These are phyloP conservation scores for Cheirogaleus major DNA, from an alignment of 2,797 vertebrate species.

Conservation along the genomic window DNA sequence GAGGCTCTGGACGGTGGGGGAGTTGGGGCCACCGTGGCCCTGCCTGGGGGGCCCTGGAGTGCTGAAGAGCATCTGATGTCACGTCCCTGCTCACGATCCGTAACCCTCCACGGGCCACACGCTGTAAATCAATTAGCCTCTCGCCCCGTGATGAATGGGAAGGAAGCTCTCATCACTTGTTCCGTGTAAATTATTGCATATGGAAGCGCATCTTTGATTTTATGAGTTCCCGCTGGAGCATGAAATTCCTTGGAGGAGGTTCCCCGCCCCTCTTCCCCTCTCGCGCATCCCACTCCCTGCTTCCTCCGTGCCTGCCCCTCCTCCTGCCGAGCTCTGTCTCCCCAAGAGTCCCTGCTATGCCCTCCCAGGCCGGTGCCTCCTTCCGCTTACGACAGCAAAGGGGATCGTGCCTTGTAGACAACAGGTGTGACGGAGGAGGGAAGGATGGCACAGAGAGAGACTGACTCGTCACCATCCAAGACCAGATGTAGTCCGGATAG, in stretches of 20 bases:
- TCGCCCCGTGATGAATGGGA: constrained; percentile 11
- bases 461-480: accelerated
- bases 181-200: constrained; percentile 49
- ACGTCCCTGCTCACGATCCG: accelerated
- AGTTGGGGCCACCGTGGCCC: background rate
- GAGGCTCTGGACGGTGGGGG: background rate
- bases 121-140: background rate
- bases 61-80: background rate
- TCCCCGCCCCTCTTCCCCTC: background rate
- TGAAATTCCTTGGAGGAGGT: constrained; percentile 19
- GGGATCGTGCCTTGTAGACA: background rate
- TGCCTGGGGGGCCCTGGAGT: background rate
- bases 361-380: background rate
- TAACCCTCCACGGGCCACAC: background rate
- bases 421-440: background rate
- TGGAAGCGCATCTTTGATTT: constrained; percentile 63
- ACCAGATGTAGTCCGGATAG: background rate
- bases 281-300: too few relatives aligned
- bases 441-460: background rate
- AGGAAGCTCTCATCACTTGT: constrained; percentile 13
- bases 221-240: constrained; percentile 49
- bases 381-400: background rate
- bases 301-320: background rate
- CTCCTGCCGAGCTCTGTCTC: background rate
- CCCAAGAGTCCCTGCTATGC: background rate